Percentiles rank a stretch among this genome's conserved stretches.
These are phyloP conservation scores for Falco punctatus DNA, from an alignment of 2,113 vertebrate species.

Conservation along the genomic window DNA sequence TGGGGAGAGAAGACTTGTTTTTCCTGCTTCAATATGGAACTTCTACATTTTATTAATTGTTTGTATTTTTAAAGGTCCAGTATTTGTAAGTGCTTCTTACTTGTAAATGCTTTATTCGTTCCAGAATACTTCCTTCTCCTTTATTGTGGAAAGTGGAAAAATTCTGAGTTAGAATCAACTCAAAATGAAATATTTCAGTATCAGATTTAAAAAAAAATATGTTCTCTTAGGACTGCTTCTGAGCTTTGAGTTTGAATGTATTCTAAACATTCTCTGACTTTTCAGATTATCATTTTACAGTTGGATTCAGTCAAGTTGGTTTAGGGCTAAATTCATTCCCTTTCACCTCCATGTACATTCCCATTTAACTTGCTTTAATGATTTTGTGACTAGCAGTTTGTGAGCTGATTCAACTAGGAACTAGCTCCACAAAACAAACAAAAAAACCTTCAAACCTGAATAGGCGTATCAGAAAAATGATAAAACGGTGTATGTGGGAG, in stretches of 20 bases:
- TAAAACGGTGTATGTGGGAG: neutral
- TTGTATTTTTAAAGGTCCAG: neutral
- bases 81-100: neutral
- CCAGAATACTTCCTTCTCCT: neutral
- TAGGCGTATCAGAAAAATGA: neutral
- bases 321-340: neutral
- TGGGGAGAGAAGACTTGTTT: neutral
- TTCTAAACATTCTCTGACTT: neutral
- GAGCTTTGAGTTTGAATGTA: neutral
- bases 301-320: neutral
- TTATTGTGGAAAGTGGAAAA: neutral
- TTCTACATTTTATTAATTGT: neutral
- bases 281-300: neutral
- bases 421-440: neutral
- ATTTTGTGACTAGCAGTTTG: neutral
- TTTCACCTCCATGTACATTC: neutral
- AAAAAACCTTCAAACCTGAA: neutral
- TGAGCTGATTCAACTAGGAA: neutral
- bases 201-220: neutral
- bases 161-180: neutral
- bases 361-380: constrained; percentile 17
- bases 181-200: neutral
- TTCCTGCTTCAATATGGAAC: neutral
- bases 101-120: neutral
- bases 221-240: neutral